These are phyloP conservation scores for Pseudotriccus pelzelni DNA, from an alignment of 2,797 vertebrate genomes.

Conservation along the genomic window DNA sequence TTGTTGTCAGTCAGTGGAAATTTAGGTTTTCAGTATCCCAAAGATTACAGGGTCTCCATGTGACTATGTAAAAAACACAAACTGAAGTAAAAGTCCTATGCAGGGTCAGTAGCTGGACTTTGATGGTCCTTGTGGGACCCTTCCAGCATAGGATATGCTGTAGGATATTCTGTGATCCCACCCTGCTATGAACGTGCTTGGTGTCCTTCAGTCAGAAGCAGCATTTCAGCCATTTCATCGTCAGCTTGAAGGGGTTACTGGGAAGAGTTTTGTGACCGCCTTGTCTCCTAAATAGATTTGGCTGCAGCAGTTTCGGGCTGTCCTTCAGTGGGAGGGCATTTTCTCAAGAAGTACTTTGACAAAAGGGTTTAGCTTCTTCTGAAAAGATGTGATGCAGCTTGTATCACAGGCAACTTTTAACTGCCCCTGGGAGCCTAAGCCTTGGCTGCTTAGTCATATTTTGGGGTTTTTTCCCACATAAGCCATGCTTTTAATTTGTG, in stretches of 20 bases:
- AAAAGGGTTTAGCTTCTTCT: accelerated
- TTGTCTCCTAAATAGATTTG: neutral
- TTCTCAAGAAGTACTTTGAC: neutral
- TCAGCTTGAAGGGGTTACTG: neutral
- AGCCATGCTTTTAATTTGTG: neutral
- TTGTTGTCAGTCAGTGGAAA: neutral
- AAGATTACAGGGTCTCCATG: neutral
- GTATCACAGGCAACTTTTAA: neutral
- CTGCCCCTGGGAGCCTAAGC: neutral
- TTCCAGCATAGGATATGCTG: neutral
- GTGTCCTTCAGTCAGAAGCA: neutral
- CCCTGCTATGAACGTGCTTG: neutral
- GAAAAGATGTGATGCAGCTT: neutral
- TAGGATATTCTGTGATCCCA: neutral
- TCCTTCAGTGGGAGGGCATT: neutral
- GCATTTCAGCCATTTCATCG: neutral
- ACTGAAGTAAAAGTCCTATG: neutral
- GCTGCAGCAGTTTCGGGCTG: neutral
- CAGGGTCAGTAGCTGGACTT: neutral
- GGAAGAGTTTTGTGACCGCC: neutral
- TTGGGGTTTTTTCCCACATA: accelerated
- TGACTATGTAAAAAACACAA: neutral
- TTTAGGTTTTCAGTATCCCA: neutral
- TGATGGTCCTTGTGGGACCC: neutral
- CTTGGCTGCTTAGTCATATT: accelerated